Evolutionary conservation across 2,888 invertebrate species (phyloP).

Genomic region (Dicranocentrus wangi): DNA sequence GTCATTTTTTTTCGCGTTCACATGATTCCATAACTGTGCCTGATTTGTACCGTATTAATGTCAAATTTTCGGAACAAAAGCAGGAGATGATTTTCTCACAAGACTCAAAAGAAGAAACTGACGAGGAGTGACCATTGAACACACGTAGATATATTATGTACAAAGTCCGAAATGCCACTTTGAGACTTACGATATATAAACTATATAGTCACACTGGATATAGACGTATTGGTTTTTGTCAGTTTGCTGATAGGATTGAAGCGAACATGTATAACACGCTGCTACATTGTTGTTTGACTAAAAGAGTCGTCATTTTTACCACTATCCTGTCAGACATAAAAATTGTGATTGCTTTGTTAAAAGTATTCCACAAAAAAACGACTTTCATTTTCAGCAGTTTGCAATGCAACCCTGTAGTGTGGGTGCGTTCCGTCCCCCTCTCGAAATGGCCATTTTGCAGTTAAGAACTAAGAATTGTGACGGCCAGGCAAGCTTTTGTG

Average conservation of each 20-base stretch:
- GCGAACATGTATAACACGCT: slow-evolving; percentile 11
- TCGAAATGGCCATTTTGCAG: too few relatives aligned
- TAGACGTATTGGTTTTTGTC: slow-evolving; percentile 7
- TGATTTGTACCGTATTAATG: slow-evolving; percentile 52
- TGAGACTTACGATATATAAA: too few relatives aligned
- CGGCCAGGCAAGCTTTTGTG: too few relatives aligned
- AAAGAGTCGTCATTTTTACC: slow-evolving; percentile 32
- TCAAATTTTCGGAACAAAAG: slow-evolving; percentile 9
- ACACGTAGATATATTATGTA: too few relatives aligned
- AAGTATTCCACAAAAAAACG: slow-evolving; percentile 7
- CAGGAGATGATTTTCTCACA: slow-evolving; percentile 23
- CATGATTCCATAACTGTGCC: slow-evolving; percentile 42
- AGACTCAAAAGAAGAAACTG: too few relatives aligned
- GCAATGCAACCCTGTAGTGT: background rate
- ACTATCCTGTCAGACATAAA: slow-evolving; percentile 15
- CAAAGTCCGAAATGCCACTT: too few relatives aligned
- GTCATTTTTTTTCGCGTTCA: slow-evolving; percentile 26
- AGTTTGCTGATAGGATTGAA: background rate
- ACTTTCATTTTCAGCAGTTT: slow-evolving; percentile 51
- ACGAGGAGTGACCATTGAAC: too few relatives aligned
- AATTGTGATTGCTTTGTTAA: background rate
- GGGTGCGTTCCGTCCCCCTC: background rate
- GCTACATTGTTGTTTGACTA: slow-evolving; percentile 46
- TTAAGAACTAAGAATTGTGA: too few relatives aligned
- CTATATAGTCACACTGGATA: background rate